These are phyloP conservation scores for Argyresthia albistria DNA, from an alignment of 2,888 invertebrate genomes.

Conservation along the genomic window DNA sequence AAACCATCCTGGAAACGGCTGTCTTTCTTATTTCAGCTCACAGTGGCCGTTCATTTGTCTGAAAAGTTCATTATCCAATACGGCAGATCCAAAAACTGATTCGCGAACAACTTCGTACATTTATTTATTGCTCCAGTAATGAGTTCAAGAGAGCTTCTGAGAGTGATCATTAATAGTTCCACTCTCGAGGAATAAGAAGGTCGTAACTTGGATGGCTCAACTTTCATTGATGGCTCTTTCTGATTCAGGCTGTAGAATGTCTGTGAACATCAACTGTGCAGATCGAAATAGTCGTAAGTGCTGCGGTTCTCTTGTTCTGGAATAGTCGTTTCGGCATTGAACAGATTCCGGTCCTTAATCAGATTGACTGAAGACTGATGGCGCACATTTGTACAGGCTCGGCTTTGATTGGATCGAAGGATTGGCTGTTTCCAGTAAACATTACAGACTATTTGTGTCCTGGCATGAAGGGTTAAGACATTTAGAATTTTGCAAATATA, in stretches of 20 bases:
- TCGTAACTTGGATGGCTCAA: slow-evolving; percentile 21
- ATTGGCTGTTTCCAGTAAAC: slow-evolving; percentile 24
- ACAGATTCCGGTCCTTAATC: slow-evolving; percentile 42
- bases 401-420: slow-evolving; percentile 41
- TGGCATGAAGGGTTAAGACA: too few species aligned
- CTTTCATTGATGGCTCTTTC: slow-evolving; percentile 22
- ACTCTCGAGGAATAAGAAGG: slow-evolving; percentile 23
- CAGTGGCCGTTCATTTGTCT: too few species aligned
- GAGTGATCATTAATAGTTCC: slow-evolving; percentile 49
- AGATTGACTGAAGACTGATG: slow-evolving; percentile 41
- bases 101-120: slow-evolving; percentile 29
- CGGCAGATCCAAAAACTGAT: slow-evolving; percentile 9
- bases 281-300: too few species aligned
- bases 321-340: slow-evolving; percentile 13
- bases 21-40: too few species aligned
- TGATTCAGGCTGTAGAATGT: slow-evolving; percentile 6
- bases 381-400: slow-evolving; percentile 40
- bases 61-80: too few species aligned
- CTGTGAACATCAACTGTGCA: too few species aligned
- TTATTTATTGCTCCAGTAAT: slow-evolving; percentile 51
- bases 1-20: too few species aligned
- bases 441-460: not conserved
- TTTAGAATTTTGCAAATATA: too few species aligned
- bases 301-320: too few species aligned
- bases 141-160: slow-evolving; percentile 44